Evolutionary conservation across 2,797 vertebrate genomes (phyloP).

Genomic region (Manis javanica): DNA sequence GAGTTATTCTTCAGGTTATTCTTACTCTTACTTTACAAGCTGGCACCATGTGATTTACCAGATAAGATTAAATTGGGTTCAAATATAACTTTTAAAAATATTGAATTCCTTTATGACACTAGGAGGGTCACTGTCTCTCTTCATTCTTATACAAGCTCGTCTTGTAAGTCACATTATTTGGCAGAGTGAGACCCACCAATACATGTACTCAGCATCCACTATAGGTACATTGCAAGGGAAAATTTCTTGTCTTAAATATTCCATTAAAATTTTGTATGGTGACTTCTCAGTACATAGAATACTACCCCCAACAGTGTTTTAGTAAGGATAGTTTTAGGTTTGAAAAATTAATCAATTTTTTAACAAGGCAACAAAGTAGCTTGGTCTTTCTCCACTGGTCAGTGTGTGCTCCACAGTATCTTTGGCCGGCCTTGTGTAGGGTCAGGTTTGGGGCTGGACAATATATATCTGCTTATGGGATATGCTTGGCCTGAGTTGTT

Average conservation of each 20-base stretch:
- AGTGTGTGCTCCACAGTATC: not conserved
- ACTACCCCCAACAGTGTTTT: not conserved
- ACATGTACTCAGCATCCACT: not conserved
- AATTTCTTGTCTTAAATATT: not conserved
- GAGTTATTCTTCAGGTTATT: not conserved
- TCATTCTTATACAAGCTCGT: not conserved
- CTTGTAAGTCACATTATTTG: not conserved
- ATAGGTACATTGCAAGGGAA: not conserved
- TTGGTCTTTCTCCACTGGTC: not conserved
- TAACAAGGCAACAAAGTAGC: not conserved
- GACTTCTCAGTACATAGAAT: not conserved
- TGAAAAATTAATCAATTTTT: not conserved
- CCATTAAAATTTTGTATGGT: not conserved
- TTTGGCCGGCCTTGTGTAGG: not conserved
- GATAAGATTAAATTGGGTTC: slow-evolving; percentile 16
- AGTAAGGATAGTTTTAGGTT: not conserved
- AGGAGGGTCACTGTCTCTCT: not conserved
- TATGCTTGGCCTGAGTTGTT: not conserved
- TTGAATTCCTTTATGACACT: not conserved
- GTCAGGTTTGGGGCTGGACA: not conserved
- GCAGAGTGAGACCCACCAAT: not conserved
- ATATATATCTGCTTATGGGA: not conserved
- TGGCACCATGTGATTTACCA: not conserved
- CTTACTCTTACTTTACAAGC: not conserved
- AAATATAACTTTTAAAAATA: not conserved